Evolutionary conservation across 2,797 vertebrate genomes (phyloP).

Genomic region (Pterois miles): DNA sequence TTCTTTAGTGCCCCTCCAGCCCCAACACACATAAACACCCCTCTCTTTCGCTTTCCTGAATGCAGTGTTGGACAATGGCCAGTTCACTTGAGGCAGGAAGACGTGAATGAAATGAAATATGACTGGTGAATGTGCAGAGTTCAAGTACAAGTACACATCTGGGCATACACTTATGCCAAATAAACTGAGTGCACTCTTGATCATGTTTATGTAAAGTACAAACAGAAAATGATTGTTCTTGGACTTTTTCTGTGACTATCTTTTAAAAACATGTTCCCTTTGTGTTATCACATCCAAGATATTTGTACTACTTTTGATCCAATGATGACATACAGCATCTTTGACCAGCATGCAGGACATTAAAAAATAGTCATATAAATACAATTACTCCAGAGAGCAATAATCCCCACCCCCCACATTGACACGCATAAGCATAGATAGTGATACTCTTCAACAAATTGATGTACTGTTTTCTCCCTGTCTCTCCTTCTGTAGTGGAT

Average conservation of each 20-base stretch:
- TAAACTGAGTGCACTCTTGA: slow-evolving; percentile 31
- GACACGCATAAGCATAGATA: not conserved
- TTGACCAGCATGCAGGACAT: not conserved
- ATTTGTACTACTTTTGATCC: not conserved
- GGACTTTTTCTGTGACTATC: not conserved
- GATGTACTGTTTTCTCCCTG: not conserved
- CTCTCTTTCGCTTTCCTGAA: slow-evolving; percentile 39
- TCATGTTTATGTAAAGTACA: slow-evolving; percentile 33
- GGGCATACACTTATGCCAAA: slow-evolving; percentile 17
- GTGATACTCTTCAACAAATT: not conserved
- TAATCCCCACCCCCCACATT: not conserved
- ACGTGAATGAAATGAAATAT: slow-evolving; percentile 61
- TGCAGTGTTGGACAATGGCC: slow-evolving; percentile 51
- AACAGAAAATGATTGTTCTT: slow-evolving; percentile 18
- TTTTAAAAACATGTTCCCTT: slow-evolving; percentile 3
- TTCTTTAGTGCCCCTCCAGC: slow-evolving; percentile 34
- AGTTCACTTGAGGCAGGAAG: slow-evolving; percentile 46
- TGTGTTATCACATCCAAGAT: slow-evolving; percentile 3
- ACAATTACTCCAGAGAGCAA: not conserved
- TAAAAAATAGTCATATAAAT: not conserved
- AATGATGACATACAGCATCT: not conserved
- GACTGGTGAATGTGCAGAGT: slow-evolving; percentile 41
- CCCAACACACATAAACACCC: slow-evolving; percentile 22
- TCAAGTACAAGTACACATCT: slow-evolving; percentile 41
- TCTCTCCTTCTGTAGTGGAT: slow-evolving; percentile 59